phyloP scores from a whole-genome alignment of 2,888 invertebrate species.

The Cordilura impudica region DNA sequence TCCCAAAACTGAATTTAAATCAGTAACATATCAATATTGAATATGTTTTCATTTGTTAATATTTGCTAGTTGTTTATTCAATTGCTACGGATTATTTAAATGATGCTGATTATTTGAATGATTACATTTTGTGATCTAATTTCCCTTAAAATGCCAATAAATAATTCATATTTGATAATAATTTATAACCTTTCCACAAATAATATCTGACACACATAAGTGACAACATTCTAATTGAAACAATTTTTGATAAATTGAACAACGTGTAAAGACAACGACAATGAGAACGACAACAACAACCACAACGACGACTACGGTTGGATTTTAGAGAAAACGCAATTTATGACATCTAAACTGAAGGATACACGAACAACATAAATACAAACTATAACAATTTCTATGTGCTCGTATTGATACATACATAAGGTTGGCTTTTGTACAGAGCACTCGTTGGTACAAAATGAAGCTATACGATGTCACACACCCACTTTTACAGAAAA shows the following conservation, averaged over 20 bases:
- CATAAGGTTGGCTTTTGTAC: too few species aligned
- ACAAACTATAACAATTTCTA: too few species aligned
- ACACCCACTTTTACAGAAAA: too few species aligned
- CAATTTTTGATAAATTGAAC: constrained; percentile 62
- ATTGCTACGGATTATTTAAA: constrained; percentile 18
- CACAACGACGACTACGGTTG: constrained; percentile 12
- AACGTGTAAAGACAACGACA: constrained; percentile 52
- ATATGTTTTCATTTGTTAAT: too few species aligned
- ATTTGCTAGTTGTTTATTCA: neutral
- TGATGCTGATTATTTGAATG: constrained; percentile 53
- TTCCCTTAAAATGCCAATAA: constrained; percentile 59
- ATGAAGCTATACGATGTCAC: too few species aligned
- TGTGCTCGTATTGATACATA: too few species aligned
- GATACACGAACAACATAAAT: constrained; percentile 32
- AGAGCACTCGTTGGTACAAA: too few species aligned
- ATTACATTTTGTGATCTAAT: constrained; percentile 57
- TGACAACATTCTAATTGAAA: constrained; percentile 63
- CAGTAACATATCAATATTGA: too few species aligned
- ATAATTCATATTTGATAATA: constrained; percentile 54
- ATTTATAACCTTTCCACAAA: constrained; percentile 60
- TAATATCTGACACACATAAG: constrained; percentile 61
- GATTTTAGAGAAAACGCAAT: constrained; percentile 32
- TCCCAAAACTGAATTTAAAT: too few species aligned
- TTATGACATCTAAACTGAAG: constrained; percentile 50
- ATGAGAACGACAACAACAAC: constrained; percentile 8